A percentile compares a stretch with the other conserved stretches of the same genome.
These are phyloP conservation scores for Palaemon carinicauda DNA, from an alignment of 1,140 invertebrate species.

Conservation along the genomic window DNA sequence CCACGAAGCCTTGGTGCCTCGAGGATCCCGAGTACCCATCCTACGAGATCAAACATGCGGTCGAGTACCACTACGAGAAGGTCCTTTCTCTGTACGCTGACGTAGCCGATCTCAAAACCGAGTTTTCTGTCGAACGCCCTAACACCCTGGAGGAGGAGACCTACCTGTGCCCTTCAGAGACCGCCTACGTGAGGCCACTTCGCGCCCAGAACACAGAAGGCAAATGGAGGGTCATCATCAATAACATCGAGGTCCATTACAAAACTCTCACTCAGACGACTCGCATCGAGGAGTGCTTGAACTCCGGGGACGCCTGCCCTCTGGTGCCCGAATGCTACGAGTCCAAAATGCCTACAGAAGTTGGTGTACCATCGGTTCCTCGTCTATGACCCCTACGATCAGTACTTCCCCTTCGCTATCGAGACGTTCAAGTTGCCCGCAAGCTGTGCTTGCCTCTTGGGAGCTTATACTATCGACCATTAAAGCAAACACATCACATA, in stretches of 20 bases:
- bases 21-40: constrained; percentile 60
- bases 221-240: constrained; percentile 60
- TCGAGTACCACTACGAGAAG: constrained; percentile 56
- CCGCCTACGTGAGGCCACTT: constrained; percentile 50
- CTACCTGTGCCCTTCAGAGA: no score
- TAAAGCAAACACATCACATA: no score
- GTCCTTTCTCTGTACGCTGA: constrained; percentile 56
- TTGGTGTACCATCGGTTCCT: constrained; percentile 56
- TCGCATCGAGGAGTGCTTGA: background rate
- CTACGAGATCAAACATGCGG: constrained; percentile 56
- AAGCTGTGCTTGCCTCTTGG: constrained; percentile 60
- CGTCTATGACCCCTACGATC: constrained; percentile 54
- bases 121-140: no score
- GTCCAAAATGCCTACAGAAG: constrained; percentile 59
- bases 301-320: constrained; percentile 48
- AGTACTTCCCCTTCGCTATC: no score
- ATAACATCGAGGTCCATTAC: constrained; percentile 56
- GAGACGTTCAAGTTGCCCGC: constrained; percentile 59
- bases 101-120: constrained; percentile 1
- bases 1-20: constrained; percentile 59
- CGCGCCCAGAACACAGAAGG: constrained; percentile 54
- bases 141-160: no score
- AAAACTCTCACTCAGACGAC: background rate
- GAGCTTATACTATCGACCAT: constrained; percentile 45
- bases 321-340: constrained; percentile 60